Evolutionary conservation across 2,888 invertebrate species (phyloP).

Genomic region (Leucophenga maculata): DNA sequence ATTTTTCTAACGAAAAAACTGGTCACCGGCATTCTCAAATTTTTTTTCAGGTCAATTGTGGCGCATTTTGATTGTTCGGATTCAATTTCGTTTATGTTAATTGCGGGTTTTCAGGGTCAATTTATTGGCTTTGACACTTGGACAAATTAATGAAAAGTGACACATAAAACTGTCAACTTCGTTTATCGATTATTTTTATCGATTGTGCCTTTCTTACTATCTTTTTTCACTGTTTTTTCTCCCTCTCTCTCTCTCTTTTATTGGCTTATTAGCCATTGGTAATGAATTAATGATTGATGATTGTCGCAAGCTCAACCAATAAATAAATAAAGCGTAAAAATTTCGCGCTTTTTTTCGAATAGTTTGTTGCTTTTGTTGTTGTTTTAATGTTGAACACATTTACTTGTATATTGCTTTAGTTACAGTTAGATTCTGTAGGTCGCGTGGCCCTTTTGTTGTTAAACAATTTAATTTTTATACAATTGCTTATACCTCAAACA

Average conservation of each 20-base stretch:
- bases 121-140: conserved; percentile 13
- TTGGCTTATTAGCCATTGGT: neutral
- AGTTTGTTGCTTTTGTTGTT: conserved; percentile 26
- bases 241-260: neutral
- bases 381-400: neutral
- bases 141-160: conserved; percentile 9
- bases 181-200: neutral
- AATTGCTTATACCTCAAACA: too few species aligned
- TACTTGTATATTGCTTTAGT: neutral
- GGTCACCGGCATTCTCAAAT: too few species aligned
- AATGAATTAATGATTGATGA: conserved; percentile 52
- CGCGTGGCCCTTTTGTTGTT: conserved; percentile 2
- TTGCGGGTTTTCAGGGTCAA: conserved; percentile 8
- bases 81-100: too few species aligned
- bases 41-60: conserved; percentile 8
- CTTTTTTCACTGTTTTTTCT: neutral
- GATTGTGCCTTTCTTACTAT: neutral
- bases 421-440: conserved; percentile 7
- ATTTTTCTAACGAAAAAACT: neutral
- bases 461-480: neutral
- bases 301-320: conserved; percentile 50
- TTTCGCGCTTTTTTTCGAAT: conserved; percentile 40
- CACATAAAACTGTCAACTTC: conserved; percentile 10
- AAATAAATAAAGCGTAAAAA: conserved; percentile 29
- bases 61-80: neutral